A percentile compares a stretch with the other conserved stretches of the same genome.
phyloP scores from a whole-genome alignment of 2,797 vertebrate genomes.

The Scolopax rusticola region DNA sequence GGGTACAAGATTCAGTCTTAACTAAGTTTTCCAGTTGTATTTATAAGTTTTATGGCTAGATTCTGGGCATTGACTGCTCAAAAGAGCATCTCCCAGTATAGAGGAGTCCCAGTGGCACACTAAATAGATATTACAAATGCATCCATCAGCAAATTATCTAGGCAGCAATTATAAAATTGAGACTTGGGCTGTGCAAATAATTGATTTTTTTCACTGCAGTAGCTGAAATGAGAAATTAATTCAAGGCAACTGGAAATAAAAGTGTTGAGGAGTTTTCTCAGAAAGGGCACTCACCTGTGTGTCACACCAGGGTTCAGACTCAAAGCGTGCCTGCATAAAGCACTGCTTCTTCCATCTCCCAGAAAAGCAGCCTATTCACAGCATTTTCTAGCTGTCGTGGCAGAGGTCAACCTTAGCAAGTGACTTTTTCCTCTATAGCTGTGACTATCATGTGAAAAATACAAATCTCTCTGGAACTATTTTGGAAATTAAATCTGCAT shows the following conservation, averaged over 20 bases:
- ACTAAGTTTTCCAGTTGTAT: neutral
- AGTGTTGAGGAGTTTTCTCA: neutral
- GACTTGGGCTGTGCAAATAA: neutral
- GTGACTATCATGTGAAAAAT: neutral
- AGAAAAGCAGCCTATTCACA: neutral
- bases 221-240: neutral
- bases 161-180: conserved; percentile 21
- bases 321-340: neutral
- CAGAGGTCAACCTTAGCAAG: neutral
- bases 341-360: neutral
- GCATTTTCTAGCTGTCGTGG: neutral
- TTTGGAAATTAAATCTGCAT: conserved; percentile 43
- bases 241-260: neutral
- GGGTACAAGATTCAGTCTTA: neutral
- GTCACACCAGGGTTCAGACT: neutral
- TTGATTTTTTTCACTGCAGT: neutral
- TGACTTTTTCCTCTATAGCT: neutral
- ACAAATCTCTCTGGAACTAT: neutral
- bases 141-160: conserved; percentile 33
- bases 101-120: neutral
- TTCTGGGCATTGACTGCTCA: neutral
- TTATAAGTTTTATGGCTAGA: neutral
- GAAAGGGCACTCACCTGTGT: neutral
- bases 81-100: neutral
- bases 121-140: neutral